Evolutionary conservation across 1,140 invertebrate species (phyloP), one percentile per base, ranked within the genome.

Genomic region (Bombus pyrosoma): DNA sequence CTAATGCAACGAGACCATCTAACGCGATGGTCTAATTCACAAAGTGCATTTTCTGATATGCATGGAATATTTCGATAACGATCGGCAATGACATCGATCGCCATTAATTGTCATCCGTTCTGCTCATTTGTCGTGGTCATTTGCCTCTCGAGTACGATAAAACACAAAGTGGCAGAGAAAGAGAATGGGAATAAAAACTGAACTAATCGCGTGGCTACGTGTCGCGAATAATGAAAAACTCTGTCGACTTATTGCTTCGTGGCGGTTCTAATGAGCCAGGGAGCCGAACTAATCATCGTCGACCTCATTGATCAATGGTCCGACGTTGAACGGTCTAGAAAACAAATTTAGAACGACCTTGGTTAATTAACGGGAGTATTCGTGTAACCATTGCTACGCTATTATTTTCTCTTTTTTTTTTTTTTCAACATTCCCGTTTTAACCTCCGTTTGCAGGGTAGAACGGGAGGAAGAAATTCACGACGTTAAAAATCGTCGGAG

Each of bases 171-270:
- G 18, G 0, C 64, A 71, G 25, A 59, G 66, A 34, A 79, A 75
- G 74, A 85, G 59, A 62, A 10, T n/a, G 28, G 59, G 2, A 85
- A 89, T 87, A 81, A 82, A 87, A 90, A 85, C 69, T 66, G 69
- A 66, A 75, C 74, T 39, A 53, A 72, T 34, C 43, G 47, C 68
- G 86, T 82, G 59, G 62, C 83, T 90, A 94, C 91, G 91, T 93
- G 93, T 92, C 89, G 88, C 79, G 92, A 94, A 93, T 94, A 93
- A 93, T 90, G 89, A 88, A 93, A 93, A 91, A 91, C 81, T 79
- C 62, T 59, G 71, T 39, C 81, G 91, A 73, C 90, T 93, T 92
- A 93, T 93, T 93, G 91, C 84, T 69, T 84, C 73, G 81, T 85
- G 83, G 89, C 78, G 89, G 39, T 22, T 90, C 91, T 93, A 93